Conservation (phyloP, 2,888 invertebrate species). For the Meliscaeva auricollis region DNA sequence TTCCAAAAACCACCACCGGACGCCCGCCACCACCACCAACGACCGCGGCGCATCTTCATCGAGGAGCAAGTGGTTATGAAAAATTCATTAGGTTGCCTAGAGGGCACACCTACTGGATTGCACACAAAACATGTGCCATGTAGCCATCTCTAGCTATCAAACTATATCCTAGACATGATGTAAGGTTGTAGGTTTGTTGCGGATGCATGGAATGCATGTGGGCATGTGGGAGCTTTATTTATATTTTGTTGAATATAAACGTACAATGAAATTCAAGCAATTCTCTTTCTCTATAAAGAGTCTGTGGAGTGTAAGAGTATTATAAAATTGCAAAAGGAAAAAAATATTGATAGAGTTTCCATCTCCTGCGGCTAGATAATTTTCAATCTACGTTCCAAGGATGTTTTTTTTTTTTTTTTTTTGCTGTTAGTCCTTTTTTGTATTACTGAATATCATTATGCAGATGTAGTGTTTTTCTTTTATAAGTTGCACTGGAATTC, state of each 20-base stretch:
- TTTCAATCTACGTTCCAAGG: constrained; percentile 71
- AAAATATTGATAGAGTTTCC: constrained; percentile 68
- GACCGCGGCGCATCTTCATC: constrained; percentile 1
- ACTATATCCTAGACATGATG: neutral
- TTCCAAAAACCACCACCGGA: too few relatives aligned
- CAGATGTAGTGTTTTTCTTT: constrained; percentile 40
- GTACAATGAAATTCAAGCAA: constrained; percentile 46
- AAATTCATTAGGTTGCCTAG: constrained; percentile 75
- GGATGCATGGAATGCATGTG: constrained; percentile 39
- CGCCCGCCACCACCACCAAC: neutral
- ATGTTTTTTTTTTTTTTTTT: constrained; percentile 13
- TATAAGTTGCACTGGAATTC: constrained; percentile 43
- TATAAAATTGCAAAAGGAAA: constrained; percentile 55
- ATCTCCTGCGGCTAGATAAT: constrained; percentile 69
- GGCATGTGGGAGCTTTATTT: constrained; percentile 46
- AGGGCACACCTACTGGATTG: constrained; percentile 59
- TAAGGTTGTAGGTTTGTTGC: neutral
- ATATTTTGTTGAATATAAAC: constrained; percentile 15
- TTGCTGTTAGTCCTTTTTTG: constrained; percentile 37
- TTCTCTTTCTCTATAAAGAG: too few relatives aligned
- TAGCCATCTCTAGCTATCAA: neutral
- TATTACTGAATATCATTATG: constrained; percentile 62
- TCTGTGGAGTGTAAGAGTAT: constrained; percentile 6
- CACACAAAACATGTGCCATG: constrained; percentile 37
- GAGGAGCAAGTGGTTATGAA: constrained; percentile 67